Evolutionary conservation across 2,113 vertebrate genomes (phyloP).

Genomic region (Rhineura floridana): DNA sequence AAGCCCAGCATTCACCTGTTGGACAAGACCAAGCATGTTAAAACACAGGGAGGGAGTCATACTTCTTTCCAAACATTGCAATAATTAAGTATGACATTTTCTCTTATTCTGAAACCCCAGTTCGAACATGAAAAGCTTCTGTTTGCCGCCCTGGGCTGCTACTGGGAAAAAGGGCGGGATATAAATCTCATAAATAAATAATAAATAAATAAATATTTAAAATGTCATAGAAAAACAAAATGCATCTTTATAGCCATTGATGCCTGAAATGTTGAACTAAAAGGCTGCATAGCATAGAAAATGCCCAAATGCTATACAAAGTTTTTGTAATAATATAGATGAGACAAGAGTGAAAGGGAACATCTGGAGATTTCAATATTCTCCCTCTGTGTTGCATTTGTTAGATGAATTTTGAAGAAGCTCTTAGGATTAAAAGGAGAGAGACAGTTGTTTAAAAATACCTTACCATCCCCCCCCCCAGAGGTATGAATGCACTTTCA

Average conservation of each 20-base stretch:
- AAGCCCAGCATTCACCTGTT: no score
- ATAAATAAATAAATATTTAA: no score
- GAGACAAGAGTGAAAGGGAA: constrained; percentile 41
- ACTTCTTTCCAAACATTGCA: background rate
- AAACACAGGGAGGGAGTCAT: background rate
- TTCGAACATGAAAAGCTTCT: background rate
- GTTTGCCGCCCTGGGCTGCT: no score
- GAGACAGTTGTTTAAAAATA: constrained; percentile 31
- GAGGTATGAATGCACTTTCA: constrained; percentile 19
- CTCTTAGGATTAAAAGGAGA: constrained; percentile 34
- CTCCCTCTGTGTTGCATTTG: constrained; percentile 1
- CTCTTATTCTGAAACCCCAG: background rate
- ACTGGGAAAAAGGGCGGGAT: no score
- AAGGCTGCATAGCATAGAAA: background rate
- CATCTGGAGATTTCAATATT: constrained; percentile 33
- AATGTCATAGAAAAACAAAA: background rate
- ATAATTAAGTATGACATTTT: background rate
- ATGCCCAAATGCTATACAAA: background rate
- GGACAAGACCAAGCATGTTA: background rate
- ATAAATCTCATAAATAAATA: no score
- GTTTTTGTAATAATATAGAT: constrained; percentile 46
- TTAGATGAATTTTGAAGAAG: background rate
- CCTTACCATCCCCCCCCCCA: background rate
- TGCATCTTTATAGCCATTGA: background rate
- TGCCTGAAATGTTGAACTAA: background rate